phyloP scores from a whole-genome alignment of 2,113 vertebrate species.

The Holacanthus passer region DNA sequence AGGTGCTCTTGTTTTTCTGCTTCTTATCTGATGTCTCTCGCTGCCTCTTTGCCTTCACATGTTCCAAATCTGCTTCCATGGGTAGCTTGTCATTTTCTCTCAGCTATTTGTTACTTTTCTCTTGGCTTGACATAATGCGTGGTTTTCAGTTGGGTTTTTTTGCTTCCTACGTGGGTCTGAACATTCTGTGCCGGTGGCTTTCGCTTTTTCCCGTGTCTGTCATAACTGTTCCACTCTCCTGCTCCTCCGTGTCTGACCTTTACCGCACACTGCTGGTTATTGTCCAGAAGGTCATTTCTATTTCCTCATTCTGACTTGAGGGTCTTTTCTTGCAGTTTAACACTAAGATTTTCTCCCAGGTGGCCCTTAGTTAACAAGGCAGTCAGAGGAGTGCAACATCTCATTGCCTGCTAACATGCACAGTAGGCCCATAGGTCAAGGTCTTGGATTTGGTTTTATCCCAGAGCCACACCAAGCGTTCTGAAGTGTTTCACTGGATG shows the following conservation, averaged over 20 bases:
- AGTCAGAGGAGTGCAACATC: constrained; percentile 35
- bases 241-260: constrained; percentile 55
- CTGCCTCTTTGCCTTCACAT: constrained; percentile 22
- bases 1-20: constrained; percentile 45
- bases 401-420: constrained; percentile 46
- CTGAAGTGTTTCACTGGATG: not conserved
- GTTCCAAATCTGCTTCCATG: constrained; percentile 26
- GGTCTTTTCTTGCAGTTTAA: constrained; percentile 36
- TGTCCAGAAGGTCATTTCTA: constrained; percentile 55
- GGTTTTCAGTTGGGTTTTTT: not conserved
- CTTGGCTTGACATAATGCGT: not conserved
- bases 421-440: constrained; percentile 38
- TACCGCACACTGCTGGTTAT: constrained; percentile 37
- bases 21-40: constrained; percentile 58
- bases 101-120: constrained; percentile 10
- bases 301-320: constrained; percentile 54
- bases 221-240: constrained; percentile 46
- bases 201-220: constrained; percentile 22
- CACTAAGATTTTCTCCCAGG: constrained; percentile 31
- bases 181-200: constrained; percentile 28
- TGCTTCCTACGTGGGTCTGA: not conserved
- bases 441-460: constrained; percentile 43
- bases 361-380: constrained; percentile 40
- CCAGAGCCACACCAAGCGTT: constrained; percentile 1
- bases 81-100: constrained; percentile 27